Evolutionary conservation across 2,113 vertebrate genomes (phyloP), one percentile per base, ranked within the genome.

Genomic region (Phrynosoma blainvillii): DNA sequence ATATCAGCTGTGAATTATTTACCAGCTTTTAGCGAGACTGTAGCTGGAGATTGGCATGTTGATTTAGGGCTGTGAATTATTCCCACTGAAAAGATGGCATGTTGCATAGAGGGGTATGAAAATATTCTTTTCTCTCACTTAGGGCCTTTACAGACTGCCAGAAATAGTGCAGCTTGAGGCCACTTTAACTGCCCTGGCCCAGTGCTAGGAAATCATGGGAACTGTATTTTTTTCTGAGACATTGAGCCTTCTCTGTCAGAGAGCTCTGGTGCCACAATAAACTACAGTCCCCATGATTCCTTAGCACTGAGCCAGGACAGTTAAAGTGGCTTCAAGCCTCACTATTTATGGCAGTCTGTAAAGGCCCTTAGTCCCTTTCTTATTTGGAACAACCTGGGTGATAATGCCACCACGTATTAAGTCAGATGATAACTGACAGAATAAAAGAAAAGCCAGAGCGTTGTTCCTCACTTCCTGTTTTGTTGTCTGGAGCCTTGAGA

Each of bases 1-100:
- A 79, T 62, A 54, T 12, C 1, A 66, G 79, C 71, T 66, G 27
- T 66, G 40, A 66, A 88, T 76, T 76, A 82, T 84, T 88, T 77
- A 83, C 62, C 73, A 84, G 42, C 87, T 88, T 71, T 82, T 77
- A 78, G 81, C 13, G 14, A 13, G 78, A 12, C 21, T 13, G 10
- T 16, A 52, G 87, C 42, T 70, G 32, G 78, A 73, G 6, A 73
- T 16, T 1, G 18, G 80, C 71, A 25, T 23, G 30, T 12, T 65
- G 25, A 65, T 47, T 54, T 3, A 47, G 16, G 30, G 56, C 18
- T 47, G 71, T 25, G 9, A 36, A 62, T 56, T n/a, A 56, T 3
- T 66, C 54, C 30, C 52, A 27, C 2, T 70, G 79, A 87, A 65
- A 32, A 68, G 18, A 59, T 30, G 25, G 56, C 42, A 4, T 36